These are phyloP conservation scores for Oxycera nigricornis DNA, from an alignment of 2,888 invertebrate genomes.

Conservation along the genomic window DNA sequence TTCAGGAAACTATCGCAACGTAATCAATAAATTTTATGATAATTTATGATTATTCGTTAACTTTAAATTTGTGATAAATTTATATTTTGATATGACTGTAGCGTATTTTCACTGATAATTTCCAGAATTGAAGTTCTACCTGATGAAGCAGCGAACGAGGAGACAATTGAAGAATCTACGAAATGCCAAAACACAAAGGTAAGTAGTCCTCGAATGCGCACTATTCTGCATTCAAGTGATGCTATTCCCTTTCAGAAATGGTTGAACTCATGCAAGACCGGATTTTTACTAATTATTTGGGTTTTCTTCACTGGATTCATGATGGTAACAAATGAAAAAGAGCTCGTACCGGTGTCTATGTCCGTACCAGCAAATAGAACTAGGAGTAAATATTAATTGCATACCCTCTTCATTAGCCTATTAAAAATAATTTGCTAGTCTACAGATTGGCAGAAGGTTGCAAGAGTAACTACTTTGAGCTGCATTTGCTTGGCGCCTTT, in stretches of 20 bases:
- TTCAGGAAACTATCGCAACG: too few relatives aligned
- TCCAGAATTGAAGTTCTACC: too few relatives aligned
- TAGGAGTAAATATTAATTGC: constrained; percentile 52
- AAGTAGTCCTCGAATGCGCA: too few relatives aligned
- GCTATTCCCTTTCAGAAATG: constrained; percentile 57
- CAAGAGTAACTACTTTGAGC: constrained; percentile 56
- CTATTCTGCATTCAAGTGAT: too few relatives aligned
- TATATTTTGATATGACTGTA: too few relatives aligned
- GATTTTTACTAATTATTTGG: constrained; percentile 70
- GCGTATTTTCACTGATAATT: too few relatives aligned
- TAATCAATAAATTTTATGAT: too few relatives aligned
- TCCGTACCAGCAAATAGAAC: constrained; percentile 66
- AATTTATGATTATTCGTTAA: too few relatives aligned
- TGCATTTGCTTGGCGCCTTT: constrained; percentile 68
- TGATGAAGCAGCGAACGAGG: too few relatives aligned
- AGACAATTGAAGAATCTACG: too few relatives aligned
- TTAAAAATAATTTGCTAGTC: background rate
- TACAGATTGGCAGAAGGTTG: background rate
- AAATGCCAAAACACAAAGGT: too few relatives aligned
- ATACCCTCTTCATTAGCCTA: background rate
- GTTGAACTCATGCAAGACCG: constrained; percentile 62
- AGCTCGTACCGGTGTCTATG: constrained; percentile 68
- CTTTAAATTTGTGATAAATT: too few relatives aligned
- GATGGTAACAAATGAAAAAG: constrained; percentile 73
- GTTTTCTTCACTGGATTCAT: constrained; percentile 71